Conservation (phyloP, 2,113 vertebrate genomes). For the Rattus norvegicus region DNA sequence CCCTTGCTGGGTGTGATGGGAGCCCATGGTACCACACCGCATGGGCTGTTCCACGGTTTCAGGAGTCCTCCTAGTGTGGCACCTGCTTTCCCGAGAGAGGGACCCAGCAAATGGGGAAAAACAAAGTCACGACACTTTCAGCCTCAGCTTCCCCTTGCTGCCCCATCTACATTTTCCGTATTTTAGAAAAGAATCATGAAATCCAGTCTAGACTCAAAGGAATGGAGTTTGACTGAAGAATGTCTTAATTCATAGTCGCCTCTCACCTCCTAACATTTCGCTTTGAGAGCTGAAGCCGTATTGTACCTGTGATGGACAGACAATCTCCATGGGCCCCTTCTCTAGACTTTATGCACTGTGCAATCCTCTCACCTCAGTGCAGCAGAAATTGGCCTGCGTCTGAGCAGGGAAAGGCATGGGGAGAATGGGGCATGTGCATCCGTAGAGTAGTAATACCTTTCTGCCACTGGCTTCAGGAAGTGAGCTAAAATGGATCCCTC, state of each 20-base stretch:
- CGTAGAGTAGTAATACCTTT: neutral
- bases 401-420: neutral
- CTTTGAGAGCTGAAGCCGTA: neutral
- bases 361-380: neutral
- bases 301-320: neutral
- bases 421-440: neutral
- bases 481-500: neutral
- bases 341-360: neutral
- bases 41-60: neutral
- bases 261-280: neutral
- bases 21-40: neutral
- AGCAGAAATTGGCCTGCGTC: neutral
- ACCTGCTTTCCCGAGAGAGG: neutral
- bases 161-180: neutral
- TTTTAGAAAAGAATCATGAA: neutral
- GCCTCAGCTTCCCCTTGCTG: neutral
- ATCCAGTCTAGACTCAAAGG: neutral
- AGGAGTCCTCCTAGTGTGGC: neutral
- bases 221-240: neutral
- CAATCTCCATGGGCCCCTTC: neutral
- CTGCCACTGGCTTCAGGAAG: neutral
- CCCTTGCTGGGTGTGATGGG: neutral
- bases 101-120: neutral
- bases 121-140: neutral
- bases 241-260: neutral